These are phyloP conservation scores for Notothenia coriiceps DNA, from an alignment of 2,113 vertebrate species.

Conservation along the genomic window DNA sequence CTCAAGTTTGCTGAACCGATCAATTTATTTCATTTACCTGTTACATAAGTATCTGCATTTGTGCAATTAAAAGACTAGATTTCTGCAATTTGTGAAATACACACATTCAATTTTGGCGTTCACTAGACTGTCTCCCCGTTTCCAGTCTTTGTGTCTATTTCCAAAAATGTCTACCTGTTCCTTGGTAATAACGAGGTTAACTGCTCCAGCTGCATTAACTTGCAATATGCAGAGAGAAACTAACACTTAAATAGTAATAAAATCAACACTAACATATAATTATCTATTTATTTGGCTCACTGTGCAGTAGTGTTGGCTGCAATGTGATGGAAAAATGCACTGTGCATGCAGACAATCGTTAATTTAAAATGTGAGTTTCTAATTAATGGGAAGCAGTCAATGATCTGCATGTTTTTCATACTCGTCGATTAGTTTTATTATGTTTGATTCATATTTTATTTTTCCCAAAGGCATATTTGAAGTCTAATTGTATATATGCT, in stretches of 20 bases:
- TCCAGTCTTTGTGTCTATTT: neutral
- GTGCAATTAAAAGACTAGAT: neutral
- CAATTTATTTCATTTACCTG: neutral
- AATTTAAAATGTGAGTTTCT: neutral
- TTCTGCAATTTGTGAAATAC: neutral
- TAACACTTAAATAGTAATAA: neutral
- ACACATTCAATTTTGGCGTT: too few species aligned
- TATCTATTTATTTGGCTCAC: neutral
- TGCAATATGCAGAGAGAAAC: neutral
- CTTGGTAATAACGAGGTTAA: neutral
- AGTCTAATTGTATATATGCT: conserved; percentile 3
- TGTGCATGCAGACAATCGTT: neutral
- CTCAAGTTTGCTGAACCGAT: neutral
- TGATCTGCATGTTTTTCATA: conserved; percentile 11
- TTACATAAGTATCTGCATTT: neutral
- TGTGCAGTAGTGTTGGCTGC: neutral
- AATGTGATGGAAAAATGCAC: neutral
- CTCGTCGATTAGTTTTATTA: neutral
- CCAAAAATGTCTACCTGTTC: neutral
- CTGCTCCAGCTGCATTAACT: neutral
- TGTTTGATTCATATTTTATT: conserved; percentile 5
- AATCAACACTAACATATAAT: neutral
- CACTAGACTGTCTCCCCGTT: neutral
- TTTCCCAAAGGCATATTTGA: conserved; percentile 1
- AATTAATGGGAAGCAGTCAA: neutral